Evolutionary conservation across 2,888 invertebrate species (phyloP).

Genomic region (Sinelater perroti): DNA sequence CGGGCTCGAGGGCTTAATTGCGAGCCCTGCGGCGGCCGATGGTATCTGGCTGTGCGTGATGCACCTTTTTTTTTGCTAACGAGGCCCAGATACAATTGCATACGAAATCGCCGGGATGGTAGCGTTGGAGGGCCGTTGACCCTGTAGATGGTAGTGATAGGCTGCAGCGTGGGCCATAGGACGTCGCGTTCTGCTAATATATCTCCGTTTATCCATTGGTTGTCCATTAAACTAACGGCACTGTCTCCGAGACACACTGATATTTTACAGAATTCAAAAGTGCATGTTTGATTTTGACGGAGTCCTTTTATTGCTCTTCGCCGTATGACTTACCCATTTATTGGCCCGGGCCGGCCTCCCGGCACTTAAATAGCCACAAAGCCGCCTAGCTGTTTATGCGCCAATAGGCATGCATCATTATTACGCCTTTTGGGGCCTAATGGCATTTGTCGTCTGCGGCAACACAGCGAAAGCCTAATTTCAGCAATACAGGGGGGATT

Average conservation of each 20-base stretch:
- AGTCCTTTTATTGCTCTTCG: conserved; percentile 23
- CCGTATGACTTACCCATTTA: conserved; percentile 14
- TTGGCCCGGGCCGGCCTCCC: too few species aligned
- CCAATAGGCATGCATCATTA: too few species aligned
- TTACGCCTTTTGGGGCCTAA: too few species aligned
- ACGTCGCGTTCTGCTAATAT: conserved; percentile 53
- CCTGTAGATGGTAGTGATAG: conserved; percentile 56
- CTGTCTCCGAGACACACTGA: conserved; percentile 46
- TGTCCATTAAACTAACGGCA: conserved; percentile 53
- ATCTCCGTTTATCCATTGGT: conserved; percentile 48
- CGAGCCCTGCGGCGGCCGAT: conserved; percentile 12
- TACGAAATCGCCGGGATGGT: conserved; percentile 36
- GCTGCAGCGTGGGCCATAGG: conserved; percentile 52
- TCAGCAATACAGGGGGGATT: too few species aligned
- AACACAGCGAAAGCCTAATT: too few species aligned
- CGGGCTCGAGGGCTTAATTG: too few species aligned
- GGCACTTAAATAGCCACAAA: too few species aligned
- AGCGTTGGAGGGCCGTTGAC: conserved; percentile 47
- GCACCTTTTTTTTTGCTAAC: conserved; percentile 37
- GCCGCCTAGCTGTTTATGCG: too few species aligned
- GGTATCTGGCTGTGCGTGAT: conserved; percentile 30
- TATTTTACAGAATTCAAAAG: conserved; percentile 47
- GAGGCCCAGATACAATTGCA: conserved; percentile 36
- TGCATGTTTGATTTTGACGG: conserved; percentile 40
- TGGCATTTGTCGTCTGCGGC: too few species aligned